Conservation (phyloP, 2,797 vertebrate genomes). For the Hirundo rustica region DNA sequence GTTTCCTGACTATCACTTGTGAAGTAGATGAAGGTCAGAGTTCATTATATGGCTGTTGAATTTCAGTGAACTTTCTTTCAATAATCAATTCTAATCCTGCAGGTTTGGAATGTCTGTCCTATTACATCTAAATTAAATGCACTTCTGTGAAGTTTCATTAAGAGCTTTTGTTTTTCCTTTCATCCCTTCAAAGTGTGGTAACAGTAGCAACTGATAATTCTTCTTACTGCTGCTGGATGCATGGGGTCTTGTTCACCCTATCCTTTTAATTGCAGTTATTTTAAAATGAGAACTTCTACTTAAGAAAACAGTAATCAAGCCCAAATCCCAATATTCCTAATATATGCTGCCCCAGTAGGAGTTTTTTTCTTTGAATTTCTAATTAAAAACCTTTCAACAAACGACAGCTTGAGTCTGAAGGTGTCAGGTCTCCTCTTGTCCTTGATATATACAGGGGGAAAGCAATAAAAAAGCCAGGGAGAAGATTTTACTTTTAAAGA, state of each 20-base stretch:
- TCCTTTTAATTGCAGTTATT: slow-evolving; percentile 33
- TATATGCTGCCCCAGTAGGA: slow-evolving; percentile 48
- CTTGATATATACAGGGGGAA: slow-evolving; percentile 13
- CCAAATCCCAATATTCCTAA: slow-evolving; percentile 35
- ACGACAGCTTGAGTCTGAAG: slow-evolving; percentile 55
- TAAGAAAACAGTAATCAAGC: slow-evolving; percentile 54
- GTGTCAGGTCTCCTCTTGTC: slow-evolving; percentile 57
- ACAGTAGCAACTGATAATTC: neutral
- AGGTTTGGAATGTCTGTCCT: neutral
- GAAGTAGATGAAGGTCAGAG: neutral
- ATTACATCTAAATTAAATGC: slow-evolving; percentile 41
- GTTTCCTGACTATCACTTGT: neutral
- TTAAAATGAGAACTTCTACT: slow-evolving; percentile 41
- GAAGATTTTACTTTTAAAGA: slow-evolving; percentile 73
- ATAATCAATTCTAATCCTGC: slow-evolving; percentile 8
- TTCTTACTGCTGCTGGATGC: neutral
- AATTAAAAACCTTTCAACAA: slow-evolving; percentile 68
- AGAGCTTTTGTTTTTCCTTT: slow-evolving; percentile 7
- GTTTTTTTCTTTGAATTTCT: slow-evolving; percentile 67
- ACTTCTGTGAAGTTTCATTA: slow-evolving; percentile 8
- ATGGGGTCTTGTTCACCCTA: neutral
- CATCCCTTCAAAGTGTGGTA: neutral
- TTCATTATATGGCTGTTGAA: neutral
- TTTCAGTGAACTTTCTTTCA: neutral
- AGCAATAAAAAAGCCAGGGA: neutral